Base-by-base conservation (phyloP, 64 coral and sea anemone species). In the Pocillopora verrucosa region DNA sequence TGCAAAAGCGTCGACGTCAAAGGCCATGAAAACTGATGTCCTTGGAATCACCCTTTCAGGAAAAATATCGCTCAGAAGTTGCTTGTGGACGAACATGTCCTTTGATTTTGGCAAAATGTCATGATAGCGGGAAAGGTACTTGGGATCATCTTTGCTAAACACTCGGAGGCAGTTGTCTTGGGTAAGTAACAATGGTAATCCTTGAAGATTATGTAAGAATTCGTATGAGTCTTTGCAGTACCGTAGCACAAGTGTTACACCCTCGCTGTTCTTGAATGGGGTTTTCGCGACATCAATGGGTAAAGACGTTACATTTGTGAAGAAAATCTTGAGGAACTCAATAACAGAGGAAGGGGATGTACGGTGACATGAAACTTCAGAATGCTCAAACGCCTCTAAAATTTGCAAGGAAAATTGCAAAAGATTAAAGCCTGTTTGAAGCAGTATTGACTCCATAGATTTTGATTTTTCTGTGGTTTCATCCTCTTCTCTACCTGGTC, bases 121-220 rank as follows among this genome's bases (percentile, higher is more conserved):
- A 11, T 77, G 19, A 57, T 89, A 81, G 4, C 14, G 13, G 68
- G 84, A 89, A 56, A 93, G 80, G 25, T 76, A 93, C 36, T 56
- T 75, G 0, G 65, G 87, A 16, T 59, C 56, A 5, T 15, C 24
- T 72, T 41, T 10, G 17, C 80, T 65, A 35, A 89, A 93, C 4
- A 76, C 87, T 16, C 30, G 87, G 17, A 93, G n/a, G 11, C 9
- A 20, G 4, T 77, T 26, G 68, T 93, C 92, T 78, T 93, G 58
- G 1, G 87, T 93, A 25, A 93, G 5, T 25, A 89, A 35, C 12
- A 93, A 58, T 4, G 92, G 92, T 13, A 93, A 26, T 1, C 87
- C 79, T 11, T 65, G 36, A 0, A 93, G 60, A 24, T 77, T 34
- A 51, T 89, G 13, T 13, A 63, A 64, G 22, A 93, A 93, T 5